Evolutionary conservation across 2,113 vertebrate genomes (phyloP), one percentile per base, ranked within the genome.

Genomic region (Jaculus jaculus): DNA sequence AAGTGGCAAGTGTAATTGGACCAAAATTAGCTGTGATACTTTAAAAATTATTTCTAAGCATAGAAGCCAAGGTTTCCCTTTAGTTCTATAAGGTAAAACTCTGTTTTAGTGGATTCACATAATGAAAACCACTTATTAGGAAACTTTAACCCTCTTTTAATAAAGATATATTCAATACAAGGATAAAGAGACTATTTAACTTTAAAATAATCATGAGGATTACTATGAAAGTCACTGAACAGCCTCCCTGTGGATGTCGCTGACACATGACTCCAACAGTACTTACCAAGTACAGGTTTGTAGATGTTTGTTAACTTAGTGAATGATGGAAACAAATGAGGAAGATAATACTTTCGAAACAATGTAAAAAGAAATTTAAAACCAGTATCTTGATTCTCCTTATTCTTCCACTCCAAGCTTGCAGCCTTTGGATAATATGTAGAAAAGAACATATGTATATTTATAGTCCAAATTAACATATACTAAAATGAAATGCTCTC

Each of bases 261-360:
- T 77, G 69, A 82, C 6, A 84, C 13, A 79, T 0, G 3, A 34
- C 24, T 61, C 51, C 60, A 24, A 72, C 26, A 80, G n/a, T 78
- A 98, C 99, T 98, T 98, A 99, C 99, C 99, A 92, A 99, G 98
- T 95, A 99, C 98, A 96, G 99, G 99, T 96, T 99, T 99, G 98
- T 99, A 99, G 96, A 99, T 98, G 97, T 99, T 99, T 93, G 99
- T 99, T 92, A 99, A 98, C 96, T 99, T 99, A 91, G 99, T 99
- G 97, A 99, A 99, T 61, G 99, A 98, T 37, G 99, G 99, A 97
- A 99, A 99, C 30, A 99, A 98, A 97, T 99, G 99, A 92, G 99
- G 99, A 98, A 99, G 99, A 96, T 99, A 99, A 98, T 99, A 99
- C 97, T 99, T 99, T 97, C 99, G 99, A 98, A 99, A 99, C 74